Base-by-base conservation (phyloP, 2,888 invertebrate genomes). In the Andrena bicolor region DNA sequence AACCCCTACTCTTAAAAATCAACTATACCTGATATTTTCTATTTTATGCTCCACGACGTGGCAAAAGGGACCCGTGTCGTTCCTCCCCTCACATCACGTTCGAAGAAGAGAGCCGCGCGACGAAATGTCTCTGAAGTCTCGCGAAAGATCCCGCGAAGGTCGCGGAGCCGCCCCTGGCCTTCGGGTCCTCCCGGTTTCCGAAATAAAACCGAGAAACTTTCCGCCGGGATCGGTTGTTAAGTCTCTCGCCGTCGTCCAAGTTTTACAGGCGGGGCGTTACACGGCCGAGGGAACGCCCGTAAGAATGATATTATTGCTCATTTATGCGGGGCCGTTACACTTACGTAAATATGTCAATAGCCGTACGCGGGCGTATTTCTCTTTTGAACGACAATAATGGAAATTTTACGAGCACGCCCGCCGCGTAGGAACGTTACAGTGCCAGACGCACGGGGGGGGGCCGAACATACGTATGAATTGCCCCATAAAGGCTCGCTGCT, bases 301-400 rank as follows among this genome's bases (percentile, higher is more conserved):
- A 76, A 69, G 72, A 73, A 61, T 78, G 32, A 51, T 35, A 73
- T 79, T 70, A 79, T 79, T 75, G 75, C 83, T 79, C 79, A 75
- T 83, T 83, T 74, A 76, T 74, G 70, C 78, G 82, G 48, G 20
- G 71, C 72, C 79, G 66, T 79, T 82, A 79, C 77, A 78, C 72
- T 76, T 75, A 58, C 72, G 82, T 82, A 82, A 82, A 83, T 83
- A 77, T 78, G 76, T 75, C 82, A 74, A 74, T 71, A 69, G 66
- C 72, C 58, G 69, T 72, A 53, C 41, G 16, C 58, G 71, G 48
- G 51, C 74, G 48, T 74, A 78, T 65, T 64, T 78, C 75, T 53
- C 71, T 41, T 66, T 51, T 68, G 78, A 64, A 78, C 78, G 83
- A 75, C 83, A 74, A 82, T 83, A 82, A 83, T 82, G 82, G 83